Conservation (phyloP, 2,113 vertebrate genomes). For the Colinus virginianus region DNA sequence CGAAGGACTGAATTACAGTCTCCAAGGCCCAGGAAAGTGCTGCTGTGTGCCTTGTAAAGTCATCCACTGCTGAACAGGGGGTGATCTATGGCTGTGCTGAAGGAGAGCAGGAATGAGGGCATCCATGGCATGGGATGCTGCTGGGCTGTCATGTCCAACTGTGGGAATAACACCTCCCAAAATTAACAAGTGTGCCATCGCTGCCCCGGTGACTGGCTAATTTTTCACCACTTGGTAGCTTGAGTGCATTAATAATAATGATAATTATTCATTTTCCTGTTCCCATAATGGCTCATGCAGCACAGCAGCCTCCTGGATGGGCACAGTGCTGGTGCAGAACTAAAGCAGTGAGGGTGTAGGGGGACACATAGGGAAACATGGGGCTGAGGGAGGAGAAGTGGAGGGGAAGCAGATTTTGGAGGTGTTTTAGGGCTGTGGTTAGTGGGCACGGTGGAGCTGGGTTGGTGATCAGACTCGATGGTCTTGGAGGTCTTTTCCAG, state of each 20-base stretch:
- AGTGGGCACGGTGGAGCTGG: too few relatives aligned
- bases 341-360: neutral
- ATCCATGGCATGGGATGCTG: too few relatives aligned
- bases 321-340: neutral
- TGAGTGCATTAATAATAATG: neutral
- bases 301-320: neutral
- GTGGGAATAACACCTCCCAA: neutral
- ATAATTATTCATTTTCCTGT: neutral
- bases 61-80: neutral
- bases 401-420: neutral
- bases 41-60: neutral
- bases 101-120: neutral
- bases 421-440: too few relatives aligned
- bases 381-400: fast-evolving
- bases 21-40: neutral
- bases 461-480: too few relatives aligned
- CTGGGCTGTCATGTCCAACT: too few relatives aligned
- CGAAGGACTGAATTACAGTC: slow-evolving; percentile 39
- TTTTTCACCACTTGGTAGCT: neutral
- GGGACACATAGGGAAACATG: neutral
- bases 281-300: fast-evolving
- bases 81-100: neutral
- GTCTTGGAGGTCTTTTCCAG: too few relatives aligned
- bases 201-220: neutral
- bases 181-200: neutral